These are phyloP conservation scores for Nemopilema nomurai DNA, from an alignment of 30 jellyfish, hydroid and myxozoan species.

Conservation along the genomic window DNA sequence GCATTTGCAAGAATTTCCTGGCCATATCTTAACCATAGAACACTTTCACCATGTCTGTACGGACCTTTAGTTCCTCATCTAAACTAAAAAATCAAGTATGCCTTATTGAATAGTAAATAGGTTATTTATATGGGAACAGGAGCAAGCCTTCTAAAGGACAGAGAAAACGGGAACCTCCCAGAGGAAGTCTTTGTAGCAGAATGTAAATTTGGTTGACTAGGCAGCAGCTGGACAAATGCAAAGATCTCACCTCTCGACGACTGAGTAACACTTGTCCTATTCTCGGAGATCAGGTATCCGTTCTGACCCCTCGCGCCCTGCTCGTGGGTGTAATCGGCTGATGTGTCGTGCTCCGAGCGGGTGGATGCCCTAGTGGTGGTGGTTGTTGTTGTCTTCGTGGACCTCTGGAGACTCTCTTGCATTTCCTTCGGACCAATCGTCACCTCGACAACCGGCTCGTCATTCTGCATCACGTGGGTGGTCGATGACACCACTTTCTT, in stretches of 20 bases:
- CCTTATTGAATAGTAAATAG: too few species aligned
- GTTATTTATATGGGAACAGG: too few species aligned
- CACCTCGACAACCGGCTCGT: constrained; percentile 70
- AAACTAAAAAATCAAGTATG: too few species aligned
- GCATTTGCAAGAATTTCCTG: too few species aligned
- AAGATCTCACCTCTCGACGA: constrained; percentile 26
- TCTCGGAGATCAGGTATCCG: constrained; percentile 59
- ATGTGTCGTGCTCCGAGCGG: constrained; percentile 31
- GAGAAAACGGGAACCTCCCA: too few species aligned
- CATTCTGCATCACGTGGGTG: constrained; percentile 65
- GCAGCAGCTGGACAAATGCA: too few species aligned
- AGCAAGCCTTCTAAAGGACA: too few species aligned
- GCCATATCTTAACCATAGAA: too few species aligned
- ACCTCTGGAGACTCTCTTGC: constrained; percentile 17
- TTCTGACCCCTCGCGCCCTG: constrained; percentile 55
- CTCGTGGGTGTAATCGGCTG: constrained; percentile 21
- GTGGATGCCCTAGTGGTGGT: constrained; percentile 42
- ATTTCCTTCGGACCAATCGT: constrained; percentile 63
- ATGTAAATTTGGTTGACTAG: too few species aligned
- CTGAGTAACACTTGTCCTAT: constrained; percentile 13
- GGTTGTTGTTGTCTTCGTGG: constrained; percentile 43
- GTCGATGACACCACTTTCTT: constrained; percentile 66
- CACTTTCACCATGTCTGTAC: too few species aligned
- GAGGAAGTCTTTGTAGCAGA: too few species aligned
- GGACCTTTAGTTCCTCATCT: too few species aligned